Base-by-base conservation (phyloP, 2,888 invertebrate species). In the Empis stercorea region DNA sequence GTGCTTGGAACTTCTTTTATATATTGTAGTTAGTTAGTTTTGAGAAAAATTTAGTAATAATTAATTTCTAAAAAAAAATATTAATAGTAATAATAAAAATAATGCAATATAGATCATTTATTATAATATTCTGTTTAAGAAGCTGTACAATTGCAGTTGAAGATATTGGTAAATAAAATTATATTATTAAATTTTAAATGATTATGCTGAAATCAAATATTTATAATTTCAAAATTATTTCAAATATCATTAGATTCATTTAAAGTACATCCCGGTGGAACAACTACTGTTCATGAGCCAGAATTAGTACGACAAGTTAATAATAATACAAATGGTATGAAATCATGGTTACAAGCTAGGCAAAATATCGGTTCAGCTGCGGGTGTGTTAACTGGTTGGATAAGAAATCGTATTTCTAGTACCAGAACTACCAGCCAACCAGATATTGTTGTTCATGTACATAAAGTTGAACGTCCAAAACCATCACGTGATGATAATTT, bases 201-300 rank as follows among this genome's bases (percentile, higher is more conserved):
- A 27, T 27, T 4, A 27, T 9, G 23, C 11, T 37, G 16, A 14
- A 52, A 52, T 47, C 52, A 50, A 17, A 50, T 52, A 10, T 49
- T 52, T 14, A n/a, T n/a, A n/a, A n/a, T n/a, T n/a, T n/a, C n/a
- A n/a, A 45, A 50, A 30, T 48, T 52, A 23, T 50, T 52, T 30
- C 48, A 52, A 43, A 47, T 46, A 11, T 50, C 52, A 4, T 46
- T 52, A 15, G 47, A 46, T 30, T 48, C 50, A 4, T 46, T 52
- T 13, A 42, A 45, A 39, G 48, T 47, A 3, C 48, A 45, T 15
- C 48, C 45, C 3, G 47, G 47, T 16, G 52, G 50, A 45, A 46
- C 48, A 30, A 41, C 48, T 39, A 36, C 47, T 10, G 45, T 48
- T 15, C 38, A 43, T 44, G 43, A 45, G 17, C 52, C 50, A n/a